Evolutionary conservation across 2,888 invertebrate species (phyloP), one percentile per base, ranked within the genome.

Genomic region (Habroteleia sp.): DNA sequence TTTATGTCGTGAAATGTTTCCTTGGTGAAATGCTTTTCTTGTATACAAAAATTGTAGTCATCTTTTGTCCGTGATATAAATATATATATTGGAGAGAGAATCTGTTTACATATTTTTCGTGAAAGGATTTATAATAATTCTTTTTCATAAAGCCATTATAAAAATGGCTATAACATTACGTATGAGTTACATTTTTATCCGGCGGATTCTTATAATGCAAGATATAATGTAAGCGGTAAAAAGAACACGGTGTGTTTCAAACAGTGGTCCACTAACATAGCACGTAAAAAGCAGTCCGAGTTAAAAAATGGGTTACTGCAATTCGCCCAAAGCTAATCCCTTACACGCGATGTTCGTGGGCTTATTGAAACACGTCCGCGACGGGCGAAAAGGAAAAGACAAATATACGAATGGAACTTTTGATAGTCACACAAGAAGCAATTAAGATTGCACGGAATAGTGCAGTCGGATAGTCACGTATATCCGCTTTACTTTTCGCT

Each of bases 321-420:
- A 35, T 58, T 16, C 58, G 7, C 7, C 6, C 31, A 42, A 14
- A 42, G 56, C 33, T 56, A 42, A 56, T 41, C 31, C 31, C 14
- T 56, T 41, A 42, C 56, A 56, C 31, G 56, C n/a, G n/a, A n/a
- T n/a, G n/a, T n/a, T n/a, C n/a, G n/a, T n/a, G n/a, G 11, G 27
- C 31, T 56, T 42, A 56, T 56, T 56, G 41, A 42, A 56, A 31
- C 56, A 56, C 54, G 54, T 54, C 11, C 25, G 35, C 33, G 10
- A 3, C 10, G 10, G 0, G 16, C 10, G 35, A 50, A 41, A 35
- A n/a, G 5, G 13, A 16, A 10, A 33, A 31, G 11, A 33, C 7
- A 44, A 44, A 31, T 13, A 11, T n/a, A n/a, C 29, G 16, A 3
- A 5, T 11, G 33, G 4, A 48, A 33, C 20, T 33, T 31, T 48